phyloP scores from a whole-genome alignment of 2,797 vertebrate genomes.

The Sebastes taczanowskii region DNA sequence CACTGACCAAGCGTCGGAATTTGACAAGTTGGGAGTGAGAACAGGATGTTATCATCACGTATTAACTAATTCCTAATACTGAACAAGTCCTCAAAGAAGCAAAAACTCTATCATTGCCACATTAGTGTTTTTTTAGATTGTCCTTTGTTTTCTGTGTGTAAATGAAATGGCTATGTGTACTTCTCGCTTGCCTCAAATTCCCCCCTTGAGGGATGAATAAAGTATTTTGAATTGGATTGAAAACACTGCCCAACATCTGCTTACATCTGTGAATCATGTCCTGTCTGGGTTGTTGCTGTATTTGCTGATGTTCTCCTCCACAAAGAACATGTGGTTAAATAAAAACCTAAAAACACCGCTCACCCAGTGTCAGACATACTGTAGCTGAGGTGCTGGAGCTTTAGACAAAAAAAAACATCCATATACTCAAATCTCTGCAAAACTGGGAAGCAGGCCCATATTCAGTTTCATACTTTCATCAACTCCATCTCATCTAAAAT shows the following conservation, averaged over 20 bases:
- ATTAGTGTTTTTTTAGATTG: no score
- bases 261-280: not conserved
- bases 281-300: not conserved
- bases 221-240: not conserved
- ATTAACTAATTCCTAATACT: no score
- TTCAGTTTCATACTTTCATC: not conserved
- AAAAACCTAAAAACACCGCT: not conserved
- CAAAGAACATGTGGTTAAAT: not conserved
- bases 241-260: not conserved
- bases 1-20: no score
- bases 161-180: not conserved
- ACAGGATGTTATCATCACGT: no score
- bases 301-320: not conserved
- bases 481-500: not conserved
- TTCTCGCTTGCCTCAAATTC: not conserved
- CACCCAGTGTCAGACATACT: not conserved
- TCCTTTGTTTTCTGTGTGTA: no score
- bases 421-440: not conserved
- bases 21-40: no score
- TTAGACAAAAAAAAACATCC: not conserved
- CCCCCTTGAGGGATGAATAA: not conserved
- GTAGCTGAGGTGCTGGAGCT: not conserved
- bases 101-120: no score
- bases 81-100: no score
- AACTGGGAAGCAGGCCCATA: not conserved